These are phyloP conservation scores for Babylonia areolata DNA, from an alignment of 1,140 invertebrate species.

Conservation along the genomic window DNA sequence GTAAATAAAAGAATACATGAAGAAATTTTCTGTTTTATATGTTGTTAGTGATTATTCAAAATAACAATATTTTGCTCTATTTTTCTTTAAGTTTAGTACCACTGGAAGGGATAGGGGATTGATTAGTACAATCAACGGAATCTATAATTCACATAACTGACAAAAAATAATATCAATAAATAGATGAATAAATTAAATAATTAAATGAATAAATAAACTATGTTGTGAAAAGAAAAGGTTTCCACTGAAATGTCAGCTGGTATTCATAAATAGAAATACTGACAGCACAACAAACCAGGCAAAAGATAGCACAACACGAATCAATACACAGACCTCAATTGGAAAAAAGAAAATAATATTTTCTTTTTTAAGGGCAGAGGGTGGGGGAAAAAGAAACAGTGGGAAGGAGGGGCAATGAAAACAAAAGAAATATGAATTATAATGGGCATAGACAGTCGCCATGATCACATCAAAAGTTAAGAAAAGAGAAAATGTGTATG, in stretches of 20 bases:
- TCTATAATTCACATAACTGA: too few species aligned
- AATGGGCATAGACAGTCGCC: neutral
- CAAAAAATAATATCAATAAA: too few species aligned
- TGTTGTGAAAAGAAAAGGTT: neutral
- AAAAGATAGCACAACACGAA: conserved; percentile 46
- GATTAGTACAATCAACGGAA: too few species aligned
- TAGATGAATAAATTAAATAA: too few species aligned
- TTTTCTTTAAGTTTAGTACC: too few species aligned
- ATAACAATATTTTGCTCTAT: too few species aligned
- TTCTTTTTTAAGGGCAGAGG: neutral
- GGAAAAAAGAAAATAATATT: neutral
- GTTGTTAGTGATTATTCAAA: too few species aligned
- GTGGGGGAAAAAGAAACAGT: neutral
- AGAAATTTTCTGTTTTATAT: too few species aligned
- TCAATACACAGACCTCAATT: conserved; percentile 39
- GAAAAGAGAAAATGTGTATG: neutral
- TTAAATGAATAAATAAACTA: too few species aligned
- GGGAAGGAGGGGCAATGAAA: neutral
- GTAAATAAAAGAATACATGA: too few species aligned
- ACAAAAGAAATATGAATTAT: neutral
- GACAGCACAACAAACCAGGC: conserved; percentile 40
- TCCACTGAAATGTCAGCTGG: neutral
- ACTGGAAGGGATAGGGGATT: too few species aligned
- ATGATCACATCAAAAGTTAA: neutral
- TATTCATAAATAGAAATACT: conserved; percentile 3